These are phyloP conservation scores for Coptodon bakossiorum DNA, from an alignment of 2,113 vertebrate genomes.

Conservation along the genomic window DNA sequence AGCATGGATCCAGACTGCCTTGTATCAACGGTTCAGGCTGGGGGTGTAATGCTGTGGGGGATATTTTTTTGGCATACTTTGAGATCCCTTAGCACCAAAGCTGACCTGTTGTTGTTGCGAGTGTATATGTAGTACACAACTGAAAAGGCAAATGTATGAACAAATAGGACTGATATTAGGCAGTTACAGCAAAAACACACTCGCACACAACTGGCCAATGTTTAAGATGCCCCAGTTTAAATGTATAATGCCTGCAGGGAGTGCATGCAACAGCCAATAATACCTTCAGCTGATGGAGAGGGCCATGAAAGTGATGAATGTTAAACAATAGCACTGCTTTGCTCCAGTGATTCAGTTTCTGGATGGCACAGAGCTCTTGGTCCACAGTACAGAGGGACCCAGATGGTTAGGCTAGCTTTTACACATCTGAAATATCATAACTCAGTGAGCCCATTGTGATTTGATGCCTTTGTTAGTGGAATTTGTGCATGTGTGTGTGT, in stretches of 20 bases:
- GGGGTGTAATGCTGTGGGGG: background rate
- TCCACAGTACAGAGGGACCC: background rate
- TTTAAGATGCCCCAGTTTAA: conserved; percentile 28
- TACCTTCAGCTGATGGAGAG: conserved; percentile 44
- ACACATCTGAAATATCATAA: background rate
- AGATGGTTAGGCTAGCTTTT: background rate
- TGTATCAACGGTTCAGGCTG: background rate
- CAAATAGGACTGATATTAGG: background rate
- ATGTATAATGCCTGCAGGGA: background rate
- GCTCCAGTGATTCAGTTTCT: conserved; percentile 1
- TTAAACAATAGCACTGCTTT: conserved; percentile 27
- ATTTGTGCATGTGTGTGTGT: background rate
- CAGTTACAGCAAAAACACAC: background rate
- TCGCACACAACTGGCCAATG: background rate
- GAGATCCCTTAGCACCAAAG: background rate
- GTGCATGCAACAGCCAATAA: conserved; percentile 44
- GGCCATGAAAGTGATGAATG: conserved; percentile 56
- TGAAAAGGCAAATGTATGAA: background rate
- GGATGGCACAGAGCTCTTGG: background rate
- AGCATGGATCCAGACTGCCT: rapidly evolving
- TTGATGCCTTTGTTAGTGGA: background rate
- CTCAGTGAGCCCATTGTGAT: background rate
- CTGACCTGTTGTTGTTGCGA: background rate
- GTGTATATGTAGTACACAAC: background rate
- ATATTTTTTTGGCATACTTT: background rate